Evolutionary conservation across 2,888 invertebrate genomes (phyloP), one percentile per base, ranked within the genome.

Genomic region (Rhodophaea formosa): DNA sequence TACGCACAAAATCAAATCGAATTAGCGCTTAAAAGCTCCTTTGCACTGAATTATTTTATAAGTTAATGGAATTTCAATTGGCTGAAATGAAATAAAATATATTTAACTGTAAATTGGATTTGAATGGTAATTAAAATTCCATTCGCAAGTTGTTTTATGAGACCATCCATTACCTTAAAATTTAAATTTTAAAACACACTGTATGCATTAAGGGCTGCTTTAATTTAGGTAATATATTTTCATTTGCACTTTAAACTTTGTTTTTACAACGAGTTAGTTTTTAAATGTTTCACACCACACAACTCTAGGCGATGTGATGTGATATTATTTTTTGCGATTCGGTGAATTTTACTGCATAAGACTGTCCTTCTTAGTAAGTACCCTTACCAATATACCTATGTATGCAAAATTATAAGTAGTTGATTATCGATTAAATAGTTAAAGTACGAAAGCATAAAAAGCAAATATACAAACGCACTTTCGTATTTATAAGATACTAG

Each of bases 1-100:
- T 51, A 35, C 16, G 51, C 35, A 35, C 17, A 49, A 49, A 49
- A 32, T 70, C 74, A 14, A 43, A 29, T 46, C 3, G 16, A 17
- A 17, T 17, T 46, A 46, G 46, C 10, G 46, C 23, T 39, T 1
- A 39, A 6, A 39, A 39, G 5, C 10, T 35, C 7, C 3, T 35
- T 35, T 35, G 8, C 8, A 12, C 39, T 39, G 5, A 39, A 39
- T 12, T n/a, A 39, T 39, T 39, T 12, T 39, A 39, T 12, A 39
- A 39, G 3, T 10, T 39, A 39, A 39, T 39, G 39, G n/a, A 39
- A 39, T 39, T 39, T n/a, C 39, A 39, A 39, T n/a, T 39, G 39
- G 12, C 12, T n/a, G 23, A 39, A 12, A 10, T 12, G 6, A n/a
- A 39, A n/a, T 39, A 3, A 39, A 39, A 39, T 39, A 12, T 39